Base-by-base conservation (phyloP, 2,113 vertebrate genomes). In the Solea senegalensis region DNA sequence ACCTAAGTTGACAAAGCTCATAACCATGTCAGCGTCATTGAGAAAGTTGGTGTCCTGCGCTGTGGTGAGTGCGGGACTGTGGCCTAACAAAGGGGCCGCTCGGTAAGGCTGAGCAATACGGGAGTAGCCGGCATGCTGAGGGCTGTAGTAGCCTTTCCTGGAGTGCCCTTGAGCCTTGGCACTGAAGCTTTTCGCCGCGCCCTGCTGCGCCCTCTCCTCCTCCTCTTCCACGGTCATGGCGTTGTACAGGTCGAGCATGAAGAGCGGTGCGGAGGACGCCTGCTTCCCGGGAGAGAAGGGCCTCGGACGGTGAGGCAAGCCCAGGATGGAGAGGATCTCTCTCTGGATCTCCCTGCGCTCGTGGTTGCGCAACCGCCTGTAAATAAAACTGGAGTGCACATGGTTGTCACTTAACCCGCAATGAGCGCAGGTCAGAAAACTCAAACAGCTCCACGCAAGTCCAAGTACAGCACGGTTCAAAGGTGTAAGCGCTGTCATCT, bases 1-100 rank as follows among this genome's bases (percentile, higher is more conserved):
- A 99, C 98, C 98, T 91, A 99, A 92, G 88, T 99, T 99, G 82
- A 99, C 98, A 93, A 99, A 99, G 89, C 98, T 98, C 98, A 99
- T 99, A 65, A 99, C 97, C 98, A 99, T 98, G 79, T 99, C 98
- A 63, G 98, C 98, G 84, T 99, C 98, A 80, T 98, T 98, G 80
- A 99, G 95, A 88, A 99, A 97, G 95, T 92, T 97, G 92, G 96
- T 94, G 88, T 99, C 97, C 11, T 97, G 97, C 65, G 95, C 93
- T 69, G 94, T 95, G 91, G 94, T 93, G 80, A 97, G 90, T 13
- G 96, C 95, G 63, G 96, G 95, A 58, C 86, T 89, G 71, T 91
- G 88, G 78, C 87, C 87, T 39, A 87, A 3, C 63, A 91, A 86
- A 43, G 88, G 87, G 12, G 90, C 88, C 65, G 87, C 88, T n/a